Base-by-base conservation (phyloP, 2,888 invertebrate species). In the Boloria euphrosyne region DNA sequence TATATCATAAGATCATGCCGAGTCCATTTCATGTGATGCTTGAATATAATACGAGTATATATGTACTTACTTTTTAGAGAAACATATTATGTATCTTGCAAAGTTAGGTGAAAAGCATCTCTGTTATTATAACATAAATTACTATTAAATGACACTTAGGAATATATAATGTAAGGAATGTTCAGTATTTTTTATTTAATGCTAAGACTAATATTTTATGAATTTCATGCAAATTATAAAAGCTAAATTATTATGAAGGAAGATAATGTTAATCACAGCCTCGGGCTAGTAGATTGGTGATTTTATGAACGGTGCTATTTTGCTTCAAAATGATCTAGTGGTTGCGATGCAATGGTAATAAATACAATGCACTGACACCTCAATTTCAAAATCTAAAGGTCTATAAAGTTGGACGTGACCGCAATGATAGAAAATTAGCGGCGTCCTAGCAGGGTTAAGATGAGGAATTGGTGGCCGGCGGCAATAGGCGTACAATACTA, bases 351-450 rank as follows among this genome's bases (percentile, higher is more conserved):
- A 75, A 75, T 74, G 80, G 84, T 82, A 82, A 89, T 90, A 90
- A 90, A 90, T 89, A 87, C 81, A 79, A 82, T 84, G 78, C 80
- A 84, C 87, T 86, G 90, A 88, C 88, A 89, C 90, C 83, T 89
- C 85, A 89, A 88, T 90, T 90, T 88, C 80, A 80, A 82, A 89
- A 87, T 84, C 81, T 81, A 82, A 80, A 84, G 81, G 84, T 85
- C 85, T 87, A 89, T 88, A 90, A 90, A 89, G 85, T 86, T 83
- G 78, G 82, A 80, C 80, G 82, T 84, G 87, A 85, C 85, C 83
- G 82, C 87, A 90, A 89, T 89, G 89, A 90, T 90, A 89, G 89
- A 90, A 91, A 92, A 92, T 92, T 90, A 91, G 92, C 87, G 83
- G 88, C 83, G 87, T 90, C 88, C 88, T 85, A 86, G 86, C 85